Evolutionary conservation across 2,797 vertebrate genomes (phyloP).

Genomic region (Phataginus tricuspis): DNA sequence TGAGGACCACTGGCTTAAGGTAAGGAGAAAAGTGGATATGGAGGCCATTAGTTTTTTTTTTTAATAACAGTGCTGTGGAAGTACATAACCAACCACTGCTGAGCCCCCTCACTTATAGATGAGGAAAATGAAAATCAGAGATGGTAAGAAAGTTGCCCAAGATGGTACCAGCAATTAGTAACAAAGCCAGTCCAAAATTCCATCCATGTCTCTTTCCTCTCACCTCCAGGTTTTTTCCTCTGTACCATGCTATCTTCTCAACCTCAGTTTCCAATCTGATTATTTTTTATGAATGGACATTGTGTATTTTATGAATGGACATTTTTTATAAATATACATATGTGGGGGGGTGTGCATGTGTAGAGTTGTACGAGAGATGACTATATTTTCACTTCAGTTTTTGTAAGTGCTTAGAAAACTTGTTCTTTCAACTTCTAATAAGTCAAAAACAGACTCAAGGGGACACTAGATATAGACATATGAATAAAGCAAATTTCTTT

Average conservation of each 20-base stretch:
- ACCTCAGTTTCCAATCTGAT: background rate
- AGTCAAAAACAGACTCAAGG: background rate
- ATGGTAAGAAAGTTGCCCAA: background rate
- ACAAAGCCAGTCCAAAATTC: background rate
- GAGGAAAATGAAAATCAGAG: background rate
- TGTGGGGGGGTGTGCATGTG: rapidly evolving
- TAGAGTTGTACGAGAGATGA: background rate
- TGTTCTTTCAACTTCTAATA: background rate
- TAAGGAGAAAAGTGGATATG: background rate
- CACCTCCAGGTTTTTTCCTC: background rate
- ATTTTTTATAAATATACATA: too few relatives aligned
- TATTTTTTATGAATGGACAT: background rate
- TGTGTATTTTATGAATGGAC: background rate
- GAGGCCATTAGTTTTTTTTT: background rate
- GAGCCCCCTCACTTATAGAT: background rate
- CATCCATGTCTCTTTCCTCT: background rate
- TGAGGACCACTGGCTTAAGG: background rate
- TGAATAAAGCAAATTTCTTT: background rate
- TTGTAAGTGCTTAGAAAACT: background rate
- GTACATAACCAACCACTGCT: background rate
- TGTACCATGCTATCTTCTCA: background rate
- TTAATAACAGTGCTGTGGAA: background rate
- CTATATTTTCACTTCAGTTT: background rate
- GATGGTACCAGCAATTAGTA: background rate
- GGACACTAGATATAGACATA: background rate